Conservation (phyloP, 92 coral and sea anemone genomes). For the Phenganax marumi region DNA sequence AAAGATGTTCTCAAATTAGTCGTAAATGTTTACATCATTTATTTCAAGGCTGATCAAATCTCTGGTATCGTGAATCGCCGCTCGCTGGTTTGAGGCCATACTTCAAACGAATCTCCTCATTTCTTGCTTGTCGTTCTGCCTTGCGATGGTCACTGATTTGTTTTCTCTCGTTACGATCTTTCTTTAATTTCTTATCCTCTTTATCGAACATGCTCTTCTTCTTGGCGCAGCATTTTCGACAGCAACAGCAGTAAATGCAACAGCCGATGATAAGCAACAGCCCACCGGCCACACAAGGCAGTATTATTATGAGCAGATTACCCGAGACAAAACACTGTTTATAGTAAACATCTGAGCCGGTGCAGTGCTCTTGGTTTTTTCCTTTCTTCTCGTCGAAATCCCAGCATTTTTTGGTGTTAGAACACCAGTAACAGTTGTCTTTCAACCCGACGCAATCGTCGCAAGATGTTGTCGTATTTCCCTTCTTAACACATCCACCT, state of each 20-base stretch:
- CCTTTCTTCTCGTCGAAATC: constrained; percentile 72
- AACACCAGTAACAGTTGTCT: constrained; percentile 78
- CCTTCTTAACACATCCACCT: constrained; percentile 50
- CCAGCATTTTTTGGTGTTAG: constrained; percentile 51
- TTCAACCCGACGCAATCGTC: constrained; percentile 64
- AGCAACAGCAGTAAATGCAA: constrained; percentile 95
- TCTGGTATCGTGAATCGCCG: constrained; percentile 71
- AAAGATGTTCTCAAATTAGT: background rate
- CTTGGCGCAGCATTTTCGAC: constrained; percentile 77
- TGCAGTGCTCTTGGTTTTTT: constrained; percentile 71
- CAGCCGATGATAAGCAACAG: constrained; percentile 78
- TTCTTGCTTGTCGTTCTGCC: constrained; percentile 73
- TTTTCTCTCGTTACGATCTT: constrained; percentile 79
- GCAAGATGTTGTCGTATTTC: constrained; percentile 62
- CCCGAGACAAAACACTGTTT: constrained; percentile 82
- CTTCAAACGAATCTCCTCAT: constrained; percentile 90
- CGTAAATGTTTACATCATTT: background rate
- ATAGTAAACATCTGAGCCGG: constrained; percentile 72
- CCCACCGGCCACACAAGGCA: constrained; percentile 72
- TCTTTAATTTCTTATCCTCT: constrained; percentile 79
- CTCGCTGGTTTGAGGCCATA: constrained; percentile 83
- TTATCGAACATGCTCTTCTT: constrained; percentile 79
- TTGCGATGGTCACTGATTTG: constrained; percentile 81
- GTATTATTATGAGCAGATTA: constrained; percentile 72
- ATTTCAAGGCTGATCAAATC: constrained; percentile 46